Evolutionary conservation across 2,888 invertebrate species (phyloP), one percentile per base, ranked within the genome.

Genomic region (Bibio marci): DNA sequence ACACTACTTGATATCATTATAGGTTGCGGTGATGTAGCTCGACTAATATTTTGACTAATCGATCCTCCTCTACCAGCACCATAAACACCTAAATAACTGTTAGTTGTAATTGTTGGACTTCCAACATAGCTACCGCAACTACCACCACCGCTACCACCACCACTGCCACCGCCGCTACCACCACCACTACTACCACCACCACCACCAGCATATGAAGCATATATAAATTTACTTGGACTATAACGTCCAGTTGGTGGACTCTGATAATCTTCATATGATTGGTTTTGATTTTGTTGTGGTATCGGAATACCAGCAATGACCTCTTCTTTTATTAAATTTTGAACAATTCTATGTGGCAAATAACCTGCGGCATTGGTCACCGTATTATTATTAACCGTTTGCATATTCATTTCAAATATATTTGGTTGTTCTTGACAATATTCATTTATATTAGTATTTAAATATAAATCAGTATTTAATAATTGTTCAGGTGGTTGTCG

Each of bases 41-140:
- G 33, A 35, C 30, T 39, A 27, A 35, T 17, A 18, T n/a, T 28
- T 19, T 30, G 33, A 19, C 39, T 34, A 13, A 22, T 22, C 8
- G 22, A 22, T 6, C 8, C 4, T 22, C 32, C 39, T 27, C 30
- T 17, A n/a, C 26, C 32, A 5, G 7, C 17, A 13, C 37, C 30
- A 33, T 32, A 32, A 13, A 32, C 32, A 11, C 15, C 32, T 15
- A 32, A 32, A 32, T 32, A 30, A n/a, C 8, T n/a, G n/a, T n/a
- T n/a, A n/a, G 45, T 35, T 50, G 48, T 35, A 47, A 42, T 40
- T 38, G 43, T 39, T 44, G 44, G 40, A 22, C 22, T 22, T 6
- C 22, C 8, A 22, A 4, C 8, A n/a, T n/a, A n/a, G 8, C 22
- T 22, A 22, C 22, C 22, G 8, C 18, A 44, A 43, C 34, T 45